These are phyloP conservation scores for Bugulina stolonifera DNA, from an alignment of 2,888 invertebrate genomes.

Conservation along the genomic window DNA sequence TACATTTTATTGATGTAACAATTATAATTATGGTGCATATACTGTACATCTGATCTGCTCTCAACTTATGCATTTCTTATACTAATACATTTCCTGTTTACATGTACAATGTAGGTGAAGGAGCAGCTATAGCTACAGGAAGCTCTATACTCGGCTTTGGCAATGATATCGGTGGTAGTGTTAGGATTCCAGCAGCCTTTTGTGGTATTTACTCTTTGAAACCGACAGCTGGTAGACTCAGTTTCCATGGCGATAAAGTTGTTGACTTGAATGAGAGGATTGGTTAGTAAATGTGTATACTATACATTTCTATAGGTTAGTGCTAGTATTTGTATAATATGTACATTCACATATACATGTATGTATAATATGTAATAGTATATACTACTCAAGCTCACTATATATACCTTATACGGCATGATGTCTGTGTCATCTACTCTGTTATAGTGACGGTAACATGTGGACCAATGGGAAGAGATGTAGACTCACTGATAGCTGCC, in stretches of 20 bases:
- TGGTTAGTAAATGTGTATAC: not conserved
- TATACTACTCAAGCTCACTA: too few relatives aligned
- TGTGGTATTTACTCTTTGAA: conserved; percentile 53
- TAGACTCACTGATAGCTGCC: conserved; percentile 39
- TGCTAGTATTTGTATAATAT: too few relatives aligned
- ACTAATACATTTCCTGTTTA: not conserved
- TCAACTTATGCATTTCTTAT: too few relatives aligned
- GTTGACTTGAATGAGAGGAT: not conserved
- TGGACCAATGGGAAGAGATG: conserved; percentile 46
- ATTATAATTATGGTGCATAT: too few relatives aligned
- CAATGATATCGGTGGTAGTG: conserved; percentile 52
- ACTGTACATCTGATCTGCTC: too few relatives aligned
- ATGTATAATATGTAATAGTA: too few relatives aligned
- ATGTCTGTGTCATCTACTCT: too few relatives aligned
- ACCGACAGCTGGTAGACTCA: conserved; percentile 45
- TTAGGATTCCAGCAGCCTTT: conserved; percentile 52
- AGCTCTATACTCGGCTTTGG: conserved; percentile 53
- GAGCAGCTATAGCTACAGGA: conserved; percentile 46
- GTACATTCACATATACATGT: too few relatives aligned
- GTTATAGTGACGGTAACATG: conserved; percentile 28
- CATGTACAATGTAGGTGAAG: conserved; percentile 35
- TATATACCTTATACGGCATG: too few relatives aligned
- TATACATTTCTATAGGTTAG: too few relatives aligned
- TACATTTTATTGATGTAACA: too few relatives aligned
- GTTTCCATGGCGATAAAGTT: conserved; percentile 32